Evolutionary conservation across 2,888 invertebrate genomes (phyloP).

Genomic region (Neocrepidodera transversa): DNA sequence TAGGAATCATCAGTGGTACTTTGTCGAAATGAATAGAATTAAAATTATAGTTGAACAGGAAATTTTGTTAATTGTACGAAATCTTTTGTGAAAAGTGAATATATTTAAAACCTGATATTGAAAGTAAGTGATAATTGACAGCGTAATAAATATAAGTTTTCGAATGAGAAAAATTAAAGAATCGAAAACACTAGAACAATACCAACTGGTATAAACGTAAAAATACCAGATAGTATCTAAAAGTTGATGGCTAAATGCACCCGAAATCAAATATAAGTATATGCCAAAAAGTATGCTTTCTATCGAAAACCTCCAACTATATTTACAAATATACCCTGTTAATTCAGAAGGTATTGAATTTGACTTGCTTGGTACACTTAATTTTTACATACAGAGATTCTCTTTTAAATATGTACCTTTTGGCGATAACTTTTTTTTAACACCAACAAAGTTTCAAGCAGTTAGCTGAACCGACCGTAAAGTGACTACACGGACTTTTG

Average conservation of each 20-base stretch:
- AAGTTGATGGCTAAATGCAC: conserved; percentile 44
- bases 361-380: neutral
- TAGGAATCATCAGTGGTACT: too few species aligned
- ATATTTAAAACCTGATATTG: conserved; percentile 6
- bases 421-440: conserved; percentile 21
- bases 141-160: conserved; percentile 13
- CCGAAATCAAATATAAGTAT: conserved; percentile 37
- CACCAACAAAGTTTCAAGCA: conserved; percentile 43
- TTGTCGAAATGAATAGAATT: too few species aligned
- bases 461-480: conserved; percentile 49
- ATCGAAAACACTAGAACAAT: conserved; percentile 24
- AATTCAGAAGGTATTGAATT: conserved; percentile 10
- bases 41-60: too few species aligned
- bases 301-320: neutral
- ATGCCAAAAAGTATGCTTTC: conserved; percentile 16
- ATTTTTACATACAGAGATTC: neutral
- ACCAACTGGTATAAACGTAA: conserved; percentile 9
- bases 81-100: neutral
- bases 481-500: conserved; percentile 56
- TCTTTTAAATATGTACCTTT: conserved; percentile 7
- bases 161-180: conserved; percentile 15
- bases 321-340: conserved; percentile 19
- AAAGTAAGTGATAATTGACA: conserved; percentile 21
- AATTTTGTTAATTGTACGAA: too few species aligned
- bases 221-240: conserved; percentile 1